Conservation (phyloP, 2,113 vertebrate genomes). For the Podarcis cretensis region DNA sequence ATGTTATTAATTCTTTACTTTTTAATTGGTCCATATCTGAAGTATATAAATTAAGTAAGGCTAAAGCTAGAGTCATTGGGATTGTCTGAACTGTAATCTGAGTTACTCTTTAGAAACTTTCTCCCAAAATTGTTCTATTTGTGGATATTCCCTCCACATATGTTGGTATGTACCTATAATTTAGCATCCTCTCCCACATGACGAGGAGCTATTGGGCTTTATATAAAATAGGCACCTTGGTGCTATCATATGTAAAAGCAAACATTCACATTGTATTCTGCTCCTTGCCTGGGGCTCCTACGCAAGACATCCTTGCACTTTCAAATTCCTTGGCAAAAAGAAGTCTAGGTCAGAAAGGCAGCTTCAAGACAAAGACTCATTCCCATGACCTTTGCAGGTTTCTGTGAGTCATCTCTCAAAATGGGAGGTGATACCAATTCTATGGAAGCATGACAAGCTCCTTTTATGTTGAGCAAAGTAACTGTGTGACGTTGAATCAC, state of each 20-base stretch:
- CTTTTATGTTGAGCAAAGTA: background rate
- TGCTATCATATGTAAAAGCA: background rate
- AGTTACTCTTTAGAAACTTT: too few species aligned
- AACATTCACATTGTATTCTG: background rate
- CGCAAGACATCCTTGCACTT: background rate
- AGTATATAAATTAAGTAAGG: too few species aligned
- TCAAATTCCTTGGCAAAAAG: background rate
- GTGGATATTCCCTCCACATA: too few species aligned
- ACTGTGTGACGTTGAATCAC: background rate
- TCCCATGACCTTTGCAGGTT: constrained; percentile 4
- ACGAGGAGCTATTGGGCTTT: too few species aligned
- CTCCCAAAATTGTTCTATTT: too few species aligned
- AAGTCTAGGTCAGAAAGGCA: background rate
- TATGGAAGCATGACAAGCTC: background rate
- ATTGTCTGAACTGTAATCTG: too few species aligned
- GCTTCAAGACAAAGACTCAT: background rate
- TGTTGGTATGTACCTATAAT: too few species aligned
- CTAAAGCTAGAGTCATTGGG: too few species aligned
- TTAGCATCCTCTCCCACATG: too few species aligned
- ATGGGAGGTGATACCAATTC: background rate
- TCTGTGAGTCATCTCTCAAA: constrained; percentile 5
- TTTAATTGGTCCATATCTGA: too few species aligned
- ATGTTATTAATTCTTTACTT: too few species aligned
- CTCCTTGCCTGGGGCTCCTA: background rate
- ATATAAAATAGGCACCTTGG: too few species aligned